Base-by-base conservation (phyloP, 2,888 invertebrate genomes). In the Plebejus anna region DNA sequence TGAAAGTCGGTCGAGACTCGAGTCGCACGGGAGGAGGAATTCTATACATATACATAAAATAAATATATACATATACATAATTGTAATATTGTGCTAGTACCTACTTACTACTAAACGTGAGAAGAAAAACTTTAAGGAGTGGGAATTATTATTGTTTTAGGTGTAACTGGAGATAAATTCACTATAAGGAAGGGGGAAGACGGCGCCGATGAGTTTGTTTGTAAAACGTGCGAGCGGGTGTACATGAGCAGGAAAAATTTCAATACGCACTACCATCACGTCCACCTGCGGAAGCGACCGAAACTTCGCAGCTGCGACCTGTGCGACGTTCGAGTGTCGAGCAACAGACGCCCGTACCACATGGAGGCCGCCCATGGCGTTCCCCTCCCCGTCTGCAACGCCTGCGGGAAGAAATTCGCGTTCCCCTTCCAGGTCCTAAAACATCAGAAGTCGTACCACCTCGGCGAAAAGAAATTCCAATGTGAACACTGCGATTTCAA, bases 401-500 rank as follows among this genome's bases (percentile, higher is more conserved):
- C 86, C 0, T 90, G 90, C 75, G 85, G 84, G 4, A 89, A 87
- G 77, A 88, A 85, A 76, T 90, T 89, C 78, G 78, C 88, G 0
- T 88, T 80, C 57, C 88, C 86, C 0, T 84, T 84, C 71, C 81
- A 86, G 22, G 84, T 90, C 1, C 73, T 87, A 2, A 81, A 82
- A 13, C 90, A 90, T 70, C 89, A 89, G 47, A 86, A 85, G 77
- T 85, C 84, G 51, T 84, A 85, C 0, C 90, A 90, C 36, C 87
- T 89, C 87, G 85, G 85, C 0, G 88, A 87, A 66, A 87, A 81
- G 78, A 91, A 86, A 42, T 87, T 88, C 16, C 84, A 84, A 32
- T 95, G 95, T 78, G 82, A 87, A 7, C 81, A 92, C 0, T 95
- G 95, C 80, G 86, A 89, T n/a, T 94, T 92, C 80, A 86, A 83